These are phyloP conservation scores for Eira barbara DNA, from an alignment of 2,113 vertebrate species.

Conservation along the genomic window DNA sequence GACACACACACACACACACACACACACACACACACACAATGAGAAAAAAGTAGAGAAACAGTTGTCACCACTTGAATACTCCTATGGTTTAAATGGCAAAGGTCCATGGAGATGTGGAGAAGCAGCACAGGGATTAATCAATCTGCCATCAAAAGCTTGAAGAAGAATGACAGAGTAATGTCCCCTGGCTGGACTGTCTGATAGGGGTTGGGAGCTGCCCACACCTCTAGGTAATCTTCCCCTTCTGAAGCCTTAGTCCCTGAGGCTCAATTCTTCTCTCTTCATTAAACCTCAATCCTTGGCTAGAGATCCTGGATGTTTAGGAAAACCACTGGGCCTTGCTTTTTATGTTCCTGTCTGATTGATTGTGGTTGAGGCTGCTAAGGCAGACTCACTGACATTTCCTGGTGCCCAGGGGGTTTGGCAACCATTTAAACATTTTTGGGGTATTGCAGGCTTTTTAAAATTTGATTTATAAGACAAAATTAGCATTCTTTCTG, in stretches of 20 bases:
- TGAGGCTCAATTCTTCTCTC: background rate
- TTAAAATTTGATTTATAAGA: slow-evolving; percentile 25
- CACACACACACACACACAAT: background rate
- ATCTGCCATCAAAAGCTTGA: too few relatives aligned
- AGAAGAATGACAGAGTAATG: background rate
- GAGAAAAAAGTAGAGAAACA: background rate
- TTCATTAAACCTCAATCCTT: background rate
- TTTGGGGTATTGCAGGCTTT: background rate
- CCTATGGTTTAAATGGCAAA: background rate
- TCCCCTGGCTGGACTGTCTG: rapidly evolving
- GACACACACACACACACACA: background rate
- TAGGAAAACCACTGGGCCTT: background rate
- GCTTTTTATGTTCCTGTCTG: background rate
- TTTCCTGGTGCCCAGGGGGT: background rate
- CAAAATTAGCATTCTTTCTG: slow-evolving; percentile 70
- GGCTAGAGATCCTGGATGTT: background rate
- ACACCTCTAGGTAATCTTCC: background rate
- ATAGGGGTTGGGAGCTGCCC: background rate
- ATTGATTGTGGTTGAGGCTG: slow-evolving; percentile 36
- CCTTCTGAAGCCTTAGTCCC: background rate
- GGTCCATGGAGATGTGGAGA: background rate
- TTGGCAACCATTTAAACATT: slow-evolving; percentile 4
- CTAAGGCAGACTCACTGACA: background rate
- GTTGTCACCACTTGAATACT: background rate
- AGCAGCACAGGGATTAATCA: background rate